phyloP scores from a whole-genome alignment of 2,888 invertebrate species.

The Boloria euphrosyne region DNA sequence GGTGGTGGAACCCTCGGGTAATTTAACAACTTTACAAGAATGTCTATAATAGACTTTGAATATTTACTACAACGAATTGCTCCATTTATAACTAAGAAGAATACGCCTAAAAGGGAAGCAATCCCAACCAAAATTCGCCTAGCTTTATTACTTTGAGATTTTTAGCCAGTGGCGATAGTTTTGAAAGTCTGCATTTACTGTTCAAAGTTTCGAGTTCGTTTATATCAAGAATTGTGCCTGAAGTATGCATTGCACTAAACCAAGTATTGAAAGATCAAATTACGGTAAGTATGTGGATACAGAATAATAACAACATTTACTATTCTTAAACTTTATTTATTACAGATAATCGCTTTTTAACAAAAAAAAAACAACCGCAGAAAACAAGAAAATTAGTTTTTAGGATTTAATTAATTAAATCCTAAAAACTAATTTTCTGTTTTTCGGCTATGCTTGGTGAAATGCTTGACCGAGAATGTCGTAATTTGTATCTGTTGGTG shows the following conservation, averaged over 20 bases:
- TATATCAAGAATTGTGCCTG: conserved; percentile 47
- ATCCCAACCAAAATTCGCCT: conserved; percentile 10
- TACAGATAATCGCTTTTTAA: no score
- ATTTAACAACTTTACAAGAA: background rate
- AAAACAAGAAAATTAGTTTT: no score
- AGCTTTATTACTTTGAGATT: conserved; percentile 47
- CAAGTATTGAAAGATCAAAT: conserved; percentile 45
- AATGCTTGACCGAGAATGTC: no score
- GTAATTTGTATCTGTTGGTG: background rate
- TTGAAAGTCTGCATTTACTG: conserved; percentile 31
- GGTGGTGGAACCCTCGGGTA: background rate
- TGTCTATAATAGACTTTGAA: background rate
- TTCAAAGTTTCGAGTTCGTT: conserved; percentile 46
- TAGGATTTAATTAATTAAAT: no score
- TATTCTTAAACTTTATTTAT: no score
- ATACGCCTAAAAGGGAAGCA: background rate
- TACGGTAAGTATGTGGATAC: conserved; percentile 41
- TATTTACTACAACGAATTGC: background rate
- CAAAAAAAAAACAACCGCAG: no score
- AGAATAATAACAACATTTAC: no score
- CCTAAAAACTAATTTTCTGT: no score
- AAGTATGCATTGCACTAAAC: conserved; percentile 48
- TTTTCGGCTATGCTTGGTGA: no score
- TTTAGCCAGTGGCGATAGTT: conserved; percentile 43
- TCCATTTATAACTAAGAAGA: background rate